These are phyloP conservation scores for Azorinus chamasolen DNA, from an alignment of 2,888 invertebrate genomes.

Conservation along the genomic window DNA sequence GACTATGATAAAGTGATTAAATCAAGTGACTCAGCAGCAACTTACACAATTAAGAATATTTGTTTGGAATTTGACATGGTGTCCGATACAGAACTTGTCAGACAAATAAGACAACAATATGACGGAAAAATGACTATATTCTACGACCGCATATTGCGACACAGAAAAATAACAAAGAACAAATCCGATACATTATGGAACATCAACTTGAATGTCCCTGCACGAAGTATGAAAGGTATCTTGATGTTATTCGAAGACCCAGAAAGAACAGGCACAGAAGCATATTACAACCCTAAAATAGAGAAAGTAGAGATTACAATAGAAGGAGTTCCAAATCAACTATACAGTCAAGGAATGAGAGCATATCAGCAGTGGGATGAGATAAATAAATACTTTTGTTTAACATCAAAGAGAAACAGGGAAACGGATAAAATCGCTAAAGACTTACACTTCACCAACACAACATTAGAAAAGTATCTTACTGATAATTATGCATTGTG, in stretches of 20 bases:
- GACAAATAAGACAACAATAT: constrained; percentile 45
- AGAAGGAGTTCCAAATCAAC: constrained; percentile 62
- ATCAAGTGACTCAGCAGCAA: constrained; percentile 33
- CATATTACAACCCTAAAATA: constrained; percentile 57
- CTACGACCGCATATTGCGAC: constrained; percentile 58
- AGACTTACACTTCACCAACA: constrained; percentile 25
- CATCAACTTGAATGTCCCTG: constrained; percentile 56
- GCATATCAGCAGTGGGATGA: constrained; percentile 66
- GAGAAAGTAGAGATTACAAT: constrained; percentile 57
- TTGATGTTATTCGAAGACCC: constrained; percentile 58
- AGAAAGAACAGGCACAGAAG: constrained; percentile 19
- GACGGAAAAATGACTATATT: constrained; percentile 32
- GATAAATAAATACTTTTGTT: constrained; percentile 43
- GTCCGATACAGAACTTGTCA: constrained; percentile 43
- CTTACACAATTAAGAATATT: constrained; percentile 56
- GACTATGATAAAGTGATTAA: constrained; percentile 40
- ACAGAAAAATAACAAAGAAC: constrained; percentile 47
- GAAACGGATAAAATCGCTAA: constrained; percentile 32
- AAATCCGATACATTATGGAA: constrained; percentile 63
- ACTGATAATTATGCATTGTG: constrained; percentile 46
- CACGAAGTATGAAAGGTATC: constrained; percentile 64
- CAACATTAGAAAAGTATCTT: constrained; percentile 35
- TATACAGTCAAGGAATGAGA: constrained; percentile 61
- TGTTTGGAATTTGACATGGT: constrained; percentile 62
- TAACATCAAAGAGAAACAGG: constrained; percentile 21